Percentiles rank a stretch among this genome's conserved stretches.
phyloP scores from a whole-genome alignment of 2,797 vertebrate species.

The Poecile montanus region DNA sequence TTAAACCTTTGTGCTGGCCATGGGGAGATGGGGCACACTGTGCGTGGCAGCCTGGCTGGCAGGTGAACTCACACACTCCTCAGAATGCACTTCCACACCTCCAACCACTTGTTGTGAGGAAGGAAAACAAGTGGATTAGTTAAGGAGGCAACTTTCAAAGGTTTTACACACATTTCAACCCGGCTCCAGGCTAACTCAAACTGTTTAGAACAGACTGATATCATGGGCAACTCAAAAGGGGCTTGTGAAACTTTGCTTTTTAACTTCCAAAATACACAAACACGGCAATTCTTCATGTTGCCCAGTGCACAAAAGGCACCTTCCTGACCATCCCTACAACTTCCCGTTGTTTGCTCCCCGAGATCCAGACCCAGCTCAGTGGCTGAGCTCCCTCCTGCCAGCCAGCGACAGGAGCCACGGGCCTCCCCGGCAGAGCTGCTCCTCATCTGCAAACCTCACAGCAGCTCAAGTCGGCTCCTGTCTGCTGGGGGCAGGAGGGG shows the following conservation, averaged over 20 bases:
- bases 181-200: background rate
- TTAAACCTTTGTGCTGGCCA: background rate
- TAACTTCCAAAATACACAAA: background rate
- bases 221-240: background rate
- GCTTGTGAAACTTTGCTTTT: background rate
- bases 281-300: accelerated
- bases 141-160: background rate
- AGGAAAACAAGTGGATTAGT: background rate
- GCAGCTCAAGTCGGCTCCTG: background rate
- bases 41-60: background rate
- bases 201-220: background rate
- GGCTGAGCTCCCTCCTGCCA: background rate
- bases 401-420: background rate
- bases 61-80: background rate
- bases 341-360: background rate
- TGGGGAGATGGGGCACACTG: background rate
- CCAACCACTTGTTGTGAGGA: constrained; percentile 43
- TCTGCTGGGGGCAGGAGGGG: constrained; percentile 3
- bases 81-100: background rate
- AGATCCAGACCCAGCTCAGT: background rate
- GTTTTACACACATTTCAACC: background rate
- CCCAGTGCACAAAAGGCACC: background rate
- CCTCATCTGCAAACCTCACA: background rate
- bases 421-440: background rate
- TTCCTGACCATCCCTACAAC: background rate